Evolutionary conservation across 2,888 invertebrate species (phyloP).

Genomic region (Erebia ligea): DNA sequence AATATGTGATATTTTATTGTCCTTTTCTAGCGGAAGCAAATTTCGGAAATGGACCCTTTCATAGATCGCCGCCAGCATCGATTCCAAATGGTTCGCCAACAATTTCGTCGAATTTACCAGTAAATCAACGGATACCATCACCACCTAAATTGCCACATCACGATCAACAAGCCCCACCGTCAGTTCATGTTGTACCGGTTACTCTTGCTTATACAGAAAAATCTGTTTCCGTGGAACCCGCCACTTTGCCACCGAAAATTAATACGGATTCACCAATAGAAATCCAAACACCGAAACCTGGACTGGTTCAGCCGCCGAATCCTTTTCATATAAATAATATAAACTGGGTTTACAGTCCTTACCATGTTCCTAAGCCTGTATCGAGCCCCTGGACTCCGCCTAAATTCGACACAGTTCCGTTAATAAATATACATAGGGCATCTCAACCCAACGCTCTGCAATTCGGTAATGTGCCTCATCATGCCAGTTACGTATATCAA

Average conservation of each 20-base stretch:
- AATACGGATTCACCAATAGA: background rate
- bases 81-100: background rate
- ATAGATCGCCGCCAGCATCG: background rate
- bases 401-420: too few species aligned
- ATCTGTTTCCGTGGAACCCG: background rate
- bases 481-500: background rate
- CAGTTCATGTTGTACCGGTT: background rate
- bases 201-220: background rate
- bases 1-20: background rate
- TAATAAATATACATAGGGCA: too few species aligned
- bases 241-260: background rate
- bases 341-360: too few species aligned
- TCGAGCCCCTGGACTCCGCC: too few species aligned
- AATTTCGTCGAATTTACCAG: background rate
- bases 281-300: background rate
- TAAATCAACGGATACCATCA: background rate
- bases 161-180: background rate
- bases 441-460: too few species aligned
- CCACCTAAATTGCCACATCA: background rate
- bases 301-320: background rate
- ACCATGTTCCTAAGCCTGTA: too few species aligned
- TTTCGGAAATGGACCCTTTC: slow-evolving; percentile 4
- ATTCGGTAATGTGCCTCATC: background rate
- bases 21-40: background rate
- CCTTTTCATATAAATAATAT: too few species aligned